Conservation (phyloP, 2,888 invertebrate species). For the Halictus quadricinctus region DNA sequence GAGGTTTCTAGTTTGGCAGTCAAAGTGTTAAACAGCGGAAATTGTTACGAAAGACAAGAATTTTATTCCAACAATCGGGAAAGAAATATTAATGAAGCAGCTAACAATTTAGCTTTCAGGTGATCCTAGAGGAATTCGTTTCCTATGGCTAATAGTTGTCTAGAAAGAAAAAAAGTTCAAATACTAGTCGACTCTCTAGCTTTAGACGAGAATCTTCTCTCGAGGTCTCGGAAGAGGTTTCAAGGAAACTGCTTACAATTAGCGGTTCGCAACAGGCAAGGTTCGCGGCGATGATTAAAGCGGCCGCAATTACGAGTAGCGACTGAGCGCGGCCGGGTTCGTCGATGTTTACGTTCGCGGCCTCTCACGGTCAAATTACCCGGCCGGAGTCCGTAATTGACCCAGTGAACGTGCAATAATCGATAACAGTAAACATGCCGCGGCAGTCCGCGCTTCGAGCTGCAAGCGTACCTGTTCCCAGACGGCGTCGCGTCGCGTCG, state of each 20-base stretch:
- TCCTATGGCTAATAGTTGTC: too few species aligned
- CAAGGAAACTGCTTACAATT: background rate
- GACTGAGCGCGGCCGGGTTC: slow-evolving; percentile 1
- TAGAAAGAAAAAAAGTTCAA: too few species aligned
- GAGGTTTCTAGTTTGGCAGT: too few species aligned
- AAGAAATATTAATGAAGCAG: too few species aligned
- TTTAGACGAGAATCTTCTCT: too few species aligned
- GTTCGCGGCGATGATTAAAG: background rate
- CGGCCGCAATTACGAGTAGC: slow-evolving; percentile 1
- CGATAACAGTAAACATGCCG: slow-evolving; percentile 43
- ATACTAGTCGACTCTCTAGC: too few species aligned
- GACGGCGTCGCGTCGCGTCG: background rate
- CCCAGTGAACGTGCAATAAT: slow-evolving; percentile 53
- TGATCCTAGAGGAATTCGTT: too few species aligned
- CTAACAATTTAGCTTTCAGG: too few species aligned
- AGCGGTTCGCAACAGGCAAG: background rate
- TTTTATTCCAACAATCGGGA: too few species aligned
- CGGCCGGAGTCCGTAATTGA: slow-evolving; percentile 52
- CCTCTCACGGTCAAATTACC: slow-evolving; percentile 32
- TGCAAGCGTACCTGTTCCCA: background rate
- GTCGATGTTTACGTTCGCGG: slow-evolving; percentile 27
- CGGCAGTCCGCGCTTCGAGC: background rate
- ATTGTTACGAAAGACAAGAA: too few species aligned
- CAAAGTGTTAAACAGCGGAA: too few species aligned
- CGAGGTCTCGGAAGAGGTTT: background rate